Evolutionary conservation across 2,113 vertebrate genomes (phyloP).

Genomic region (Ammodytes dubius): DNA sequence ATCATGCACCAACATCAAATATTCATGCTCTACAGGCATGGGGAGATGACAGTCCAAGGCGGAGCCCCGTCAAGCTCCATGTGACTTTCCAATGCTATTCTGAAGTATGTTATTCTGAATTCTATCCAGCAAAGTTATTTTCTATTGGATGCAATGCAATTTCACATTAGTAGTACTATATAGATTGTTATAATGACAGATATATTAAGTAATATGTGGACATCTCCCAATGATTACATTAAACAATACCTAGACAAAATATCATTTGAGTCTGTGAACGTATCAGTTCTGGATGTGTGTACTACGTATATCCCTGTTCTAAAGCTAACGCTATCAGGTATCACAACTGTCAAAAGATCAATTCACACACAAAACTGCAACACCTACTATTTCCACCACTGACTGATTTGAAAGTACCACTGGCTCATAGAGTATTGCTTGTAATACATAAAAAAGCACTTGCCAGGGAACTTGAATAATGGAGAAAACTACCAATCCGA

Average conservation of each 20-base stretch:
- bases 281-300: not conserved
- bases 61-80: not conserved
- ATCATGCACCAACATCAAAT: slow-evolving; percentile 58
- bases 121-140: not conserved
- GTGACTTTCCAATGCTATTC: slow-evolving; percentile 12
- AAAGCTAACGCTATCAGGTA: not conserved
- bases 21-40: slow-evolving; percentile 43
- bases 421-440: not conserved
- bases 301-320: not conserved
- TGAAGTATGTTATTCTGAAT: slow-evolving; percentile 6
- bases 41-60: slow-evolving; percentile 11
- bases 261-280: not conserved
- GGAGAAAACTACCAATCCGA: not conserved
- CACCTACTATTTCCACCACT: not conserved
- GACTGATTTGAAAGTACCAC: not conserved
- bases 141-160: not conserved
- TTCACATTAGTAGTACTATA: not conserved
- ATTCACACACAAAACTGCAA: not conserved
- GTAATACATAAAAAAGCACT: not conserved
- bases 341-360: not conserved
- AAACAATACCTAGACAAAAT: not conserved
- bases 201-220: not conserved
- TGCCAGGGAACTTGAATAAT: not conserved
- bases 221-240: not conserved
- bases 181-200: not conserved